These are phyloP conservation scores for Orchestes rusci DNA, from an alignment of 2,888 invertebrate genomes.

Conservation along the genomic window DNA sequence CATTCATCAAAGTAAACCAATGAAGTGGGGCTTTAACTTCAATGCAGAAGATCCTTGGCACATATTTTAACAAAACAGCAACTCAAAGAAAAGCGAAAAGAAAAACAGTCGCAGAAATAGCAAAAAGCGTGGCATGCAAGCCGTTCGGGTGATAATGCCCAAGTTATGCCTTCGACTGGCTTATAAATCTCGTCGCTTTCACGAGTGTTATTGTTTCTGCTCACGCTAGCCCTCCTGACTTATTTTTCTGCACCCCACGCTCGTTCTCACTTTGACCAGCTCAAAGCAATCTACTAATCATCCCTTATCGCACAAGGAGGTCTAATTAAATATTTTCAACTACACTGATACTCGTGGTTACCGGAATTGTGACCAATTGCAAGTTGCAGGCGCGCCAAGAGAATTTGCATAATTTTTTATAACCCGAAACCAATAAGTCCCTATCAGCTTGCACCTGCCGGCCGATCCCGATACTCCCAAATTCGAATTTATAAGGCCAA, in stretches of 20 bases:
- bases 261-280: constrained; percentile 1
- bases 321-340: no score
- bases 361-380: no score
- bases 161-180: constrained; percentile 38
- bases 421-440: constrained; percentile 12
- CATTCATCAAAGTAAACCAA: no score
- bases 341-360: no score
- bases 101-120: background rate
- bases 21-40: no score
- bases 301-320: no score
- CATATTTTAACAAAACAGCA: no score
- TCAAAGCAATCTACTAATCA: background rate
- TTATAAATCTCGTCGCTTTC: constrained; percentile 41
- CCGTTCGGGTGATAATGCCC: constrained; percentile 39
- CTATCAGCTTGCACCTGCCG: constrained; percentile 17
- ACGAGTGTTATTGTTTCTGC: constrained; percentile 39
- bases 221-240: constrained; percentile 34
- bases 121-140: constrained; percentile 11
- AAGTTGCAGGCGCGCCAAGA: background rate
- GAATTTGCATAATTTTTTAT: constrained; percentile 13
- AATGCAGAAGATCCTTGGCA: no score
- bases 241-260: constrained; percentile 15
- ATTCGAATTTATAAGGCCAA: constrained; percentile 22
- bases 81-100: no score
- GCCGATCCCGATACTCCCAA: constrained; percentile 18